These are phyloP conservation scores for Octonoba sinensis DNA, from an alignment of 2,888 invertebrate species.

Conservation along the genomic window DNA sequence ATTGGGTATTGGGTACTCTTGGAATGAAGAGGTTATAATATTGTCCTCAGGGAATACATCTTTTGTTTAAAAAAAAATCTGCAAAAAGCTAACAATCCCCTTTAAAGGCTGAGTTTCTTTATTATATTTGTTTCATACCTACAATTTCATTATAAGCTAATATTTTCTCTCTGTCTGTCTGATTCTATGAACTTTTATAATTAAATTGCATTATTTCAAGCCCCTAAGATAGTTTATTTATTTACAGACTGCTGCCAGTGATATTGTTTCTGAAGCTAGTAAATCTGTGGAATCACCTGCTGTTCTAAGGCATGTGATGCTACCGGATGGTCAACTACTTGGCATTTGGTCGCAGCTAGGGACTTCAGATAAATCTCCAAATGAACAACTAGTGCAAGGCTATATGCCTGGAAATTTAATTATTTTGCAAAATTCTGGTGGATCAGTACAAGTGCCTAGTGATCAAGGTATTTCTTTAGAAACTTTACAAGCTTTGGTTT, in stretches of 20 bases:
- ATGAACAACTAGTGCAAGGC: constrained; percentile 47
- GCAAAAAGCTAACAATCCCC: too few relatives aligned
- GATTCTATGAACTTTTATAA: too few relatives aligned
- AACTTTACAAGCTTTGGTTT: constrained; percentile 70
- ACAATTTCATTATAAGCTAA: too few relatives aligned
- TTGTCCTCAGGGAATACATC: too few relatives aligned
- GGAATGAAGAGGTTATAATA: too few relatives aligned
- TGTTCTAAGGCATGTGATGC: constrained; percentile 43
- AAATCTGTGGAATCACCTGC: constrained; percentile 33
- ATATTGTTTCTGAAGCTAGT: constrained; percentile 27
- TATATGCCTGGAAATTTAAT: constrained; percentile 63
- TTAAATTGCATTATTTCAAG: too few relatives aligned
- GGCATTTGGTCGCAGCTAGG: constrained; percentile 39
- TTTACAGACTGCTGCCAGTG: constrained; percentile 34
- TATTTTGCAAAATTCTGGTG: constrained; percentile 68
- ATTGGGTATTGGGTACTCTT: too few relatives aligned
- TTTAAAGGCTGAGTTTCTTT: too few relatives aligned
- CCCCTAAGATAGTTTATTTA: background rate
- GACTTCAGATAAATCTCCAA: constrained; percentile 38
- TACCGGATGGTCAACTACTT: constrained; percentile 51
- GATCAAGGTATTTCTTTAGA: constrained; percentile 69
- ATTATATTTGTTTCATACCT: too few relatives aligned
- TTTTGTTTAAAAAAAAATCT: too few relatives aligned
- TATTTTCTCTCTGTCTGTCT: too few relatives aligned
- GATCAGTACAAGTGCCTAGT: constrained; percentile 66